These are phyloP conservation scores for Dunckerocampus dactyliophorus DNA, from an alignment of 2,113 vertebrate species.

Conservation along the genomic window DNA sequence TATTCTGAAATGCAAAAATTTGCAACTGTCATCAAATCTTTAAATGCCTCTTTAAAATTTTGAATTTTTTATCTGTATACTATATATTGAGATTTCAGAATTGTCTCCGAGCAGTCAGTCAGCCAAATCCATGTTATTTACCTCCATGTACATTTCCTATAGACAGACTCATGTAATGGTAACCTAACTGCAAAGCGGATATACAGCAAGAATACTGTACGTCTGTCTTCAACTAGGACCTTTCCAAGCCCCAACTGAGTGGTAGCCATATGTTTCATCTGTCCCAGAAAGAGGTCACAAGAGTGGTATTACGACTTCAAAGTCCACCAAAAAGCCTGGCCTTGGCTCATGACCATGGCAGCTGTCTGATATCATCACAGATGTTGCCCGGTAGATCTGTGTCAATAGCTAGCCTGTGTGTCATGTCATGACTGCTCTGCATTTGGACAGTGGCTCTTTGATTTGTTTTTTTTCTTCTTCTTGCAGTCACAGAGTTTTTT, in stretches of 20 bases:
- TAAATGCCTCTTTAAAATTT: no score
- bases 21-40: no score
- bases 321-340: constrained; percentile 61
- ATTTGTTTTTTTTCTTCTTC: constrained; percentile 17
- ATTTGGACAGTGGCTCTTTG: constrained; percentile 41
- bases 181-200: constrained; percentile 10
- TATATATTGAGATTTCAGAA: no score
- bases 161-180: not conserved
- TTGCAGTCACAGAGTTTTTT: constrained; percentile 27
- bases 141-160: not conserved
- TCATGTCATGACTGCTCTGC: constrained; percentile 35
- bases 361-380: constrained; percentile 59
- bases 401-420: constrained; percentile 53
- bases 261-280: constrained; percentile 50
- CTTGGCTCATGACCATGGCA: constrained; percentile 62
- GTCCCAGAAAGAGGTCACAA: constrained; percentile 60
- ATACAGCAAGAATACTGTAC: not conserved
- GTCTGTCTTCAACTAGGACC: constrained; percentile 27
- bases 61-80: no score
- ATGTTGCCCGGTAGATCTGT: constrained; percentile 60
- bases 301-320: constrained; percentile 67
- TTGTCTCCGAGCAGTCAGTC: not conserved
- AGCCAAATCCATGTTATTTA: not conserved
- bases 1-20: no score
- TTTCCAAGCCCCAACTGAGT: constrained; percentile 41